phyloP scores from a whole-genome alignment of 2,888 invertebrate genomes.

The Epiblema foenella region DNA sequence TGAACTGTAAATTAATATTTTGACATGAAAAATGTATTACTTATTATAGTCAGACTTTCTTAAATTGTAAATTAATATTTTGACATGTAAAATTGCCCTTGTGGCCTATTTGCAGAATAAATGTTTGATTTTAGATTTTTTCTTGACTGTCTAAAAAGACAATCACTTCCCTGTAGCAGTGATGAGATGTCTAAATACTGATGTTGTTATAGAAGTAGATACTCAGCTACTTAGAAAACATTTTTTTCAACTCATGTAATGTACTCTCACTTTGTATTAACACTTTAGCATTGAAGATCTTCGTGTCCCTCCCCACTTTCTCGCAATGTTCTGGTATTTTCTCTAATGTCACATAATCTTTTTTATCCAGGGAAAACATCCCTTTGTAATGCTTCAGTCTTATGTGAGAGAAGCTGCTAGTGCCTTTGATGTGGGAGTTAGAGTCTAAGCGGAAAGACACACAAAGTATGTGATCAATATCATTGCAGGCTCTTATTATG shows the following conservation, averaged over 20 bases:
- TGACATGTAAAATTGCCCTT: too few relatives aligned
- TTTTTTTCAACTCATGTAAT: constrained; percentile 7
- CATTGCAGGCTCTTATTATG: constrained; percentile 18
- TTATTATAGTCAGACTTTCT: too few relatives aligned
- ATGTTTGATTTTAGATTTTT: too few relatives aligned
- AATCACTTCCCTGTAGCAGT: too few relatives aligned
- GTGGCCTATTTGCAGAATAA: too few relatives aligned
- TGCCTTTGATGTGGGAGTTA: background rate
- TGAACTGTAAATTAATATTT: too few relatives aligned
- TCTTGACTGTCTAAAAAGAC: too few relatives aligned
- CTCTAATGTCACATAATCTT: constrained; percentile 11
- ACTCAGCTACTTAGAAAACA: constrained; percentile 7
- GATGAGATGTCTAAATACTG: too few relatives aligned
- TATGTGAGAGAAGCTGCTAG: constrained; percentile 15
- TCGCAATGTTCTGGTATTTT: constrained; percentile 18
- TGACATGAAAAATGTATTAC: too few relatives aligned
- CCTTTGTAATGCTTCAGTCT: constrained; percentile 21
- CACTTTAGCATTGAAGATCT: constrained; percentile 5
- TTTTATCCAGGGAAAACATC: constrained; percentile 13
- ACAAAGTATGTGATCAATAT: constrained; percentile 16
- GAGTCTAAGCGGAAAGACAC: constrained; percentile 15
- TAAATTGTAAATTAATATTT: too few relatives aligned
- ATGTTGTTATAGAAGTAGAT: too few relatives aligned
- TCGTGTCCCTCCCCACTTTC: constrained; percentile 9
- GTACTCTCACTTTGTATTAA: constrained; percentile 15